Evolutionary conservation across 2,888 invertebrate genomes (phyloP).

Genomic region (Pandemis heparana): DNA sequence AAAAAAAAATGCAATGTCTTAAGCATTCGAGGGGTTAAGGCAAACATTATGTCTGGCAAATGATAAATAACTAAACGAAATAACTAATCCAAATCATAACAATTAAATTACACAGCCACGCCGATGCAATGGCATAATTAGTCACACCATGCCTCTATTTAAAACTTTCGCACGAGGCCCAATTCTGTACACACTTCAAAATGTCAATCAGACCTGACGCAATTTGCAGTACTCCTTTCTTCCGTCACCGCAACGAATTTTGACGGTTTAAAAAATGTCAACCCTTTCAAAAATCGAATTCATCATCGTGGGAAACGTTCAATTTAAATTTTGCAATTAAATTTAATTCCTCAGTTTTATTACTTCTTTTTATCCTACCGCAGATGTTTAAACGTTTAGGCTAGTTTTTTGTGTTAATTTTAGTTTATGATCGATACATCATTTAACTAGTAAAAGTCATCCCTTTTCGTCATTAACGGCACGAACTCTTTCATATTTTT

Average conservation of each 20-base stretch:
- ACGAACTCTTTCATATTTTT: slow-evolving; percentile 57
- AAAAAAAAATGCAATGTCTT: too few species aligned
- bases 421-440: slow-evolving; percentile 75
- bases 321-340: slow-evolving; percentile 41
- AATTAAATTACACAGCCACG: not conserved
- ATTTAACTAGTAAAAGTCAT: slow-evolving; percentile 78
- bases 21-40: too few species aligned
- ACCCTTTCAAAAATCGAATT: slow-evolving; percentile 67
- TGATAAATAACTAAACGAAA: not conserved
- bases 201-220: slow-evolving; percentile 76
- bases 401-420: slow-evolving; percentile 63
- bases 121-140: slow-evolving; percentile 50
- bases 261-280: slow-evolving; percentile 76
- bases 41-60: too few species aligned
- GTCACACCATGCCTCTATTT: slow-evolving; percentile 55
- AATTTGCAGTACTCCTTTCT: slow-evolving; percentile 64
- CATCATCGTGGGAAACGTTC: slow-evolving; percentile 65
- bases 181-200: slow-evolving; percentile 75
- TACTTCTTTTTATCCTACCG: slow-evolving; percentile 57
- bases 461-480: slow-evolving; percentile 61
- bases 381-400: slow-evolving; percentile 61
- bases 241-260: slow-evolving; percentile 73
- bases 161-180: slow-evolving; percentile 74
- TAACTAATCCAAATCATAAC: not conserved
- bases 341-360: slow-evolving; percentile 30